Evolutionary conservation across 53 echinoderm and acorn worm species (phyloP).

Genomic region (Holothuria scabra): DNA sequence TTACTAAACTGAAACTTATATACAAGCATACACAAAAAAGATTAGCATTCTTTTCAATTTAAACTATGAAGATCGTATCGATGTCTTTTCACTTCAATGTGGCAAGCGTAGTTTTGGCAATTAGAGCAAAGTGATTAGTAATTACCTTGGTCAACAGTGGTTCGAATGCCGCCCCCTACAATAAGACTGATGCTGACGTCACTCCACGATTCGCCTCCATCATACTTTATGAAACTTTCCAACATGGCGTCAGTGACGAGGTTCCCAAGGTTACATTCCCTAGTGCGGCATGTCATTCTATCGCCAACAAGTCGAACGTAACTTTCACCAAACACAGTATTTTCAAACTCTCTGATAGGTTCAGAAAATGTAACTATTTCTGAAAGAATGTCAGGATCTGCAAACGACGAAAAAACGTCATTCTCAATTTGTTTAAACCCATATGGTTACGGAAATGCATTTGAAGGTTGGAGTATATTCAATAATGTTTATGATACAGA

Average conservation of each 20-base stretch:
- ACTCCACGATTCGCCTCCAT: conserved; percentile 4
- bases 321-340: not conserved
- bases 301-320: conserved; percentile 26
- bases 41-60: too few relatives aligned
- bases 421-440: too few relatives aligned
- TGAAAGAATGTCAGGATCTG: conserved; percentile 5
- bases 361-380: not conserved
- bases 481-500: too few relatives aligned
- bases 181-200: conserved; percentile 36
- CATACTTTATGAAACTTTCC: not conserved
- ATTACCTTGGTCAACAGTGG: conserved; percentile 16
- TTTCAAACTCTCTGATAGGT: not conserved
- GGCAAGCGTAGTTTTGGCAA: too few relatives aligned
- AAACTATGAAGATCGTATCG: too few relatives aligned
- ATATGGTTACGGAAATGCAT: too few relatives aligned
- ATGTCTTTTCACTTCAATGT: too few relatives aligned
- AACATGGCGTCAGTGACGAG: conserved; percentile 34
- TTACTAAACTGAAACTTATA: too few relatives aligned
- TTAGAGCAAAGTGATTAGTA: too few relatives aligned
- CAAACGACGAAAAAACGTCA: not conserved
- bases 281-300: not conserved
- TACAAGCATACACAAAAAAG: too few relatives aligned
- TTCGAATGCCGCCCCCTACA: conserved; percentile 26
- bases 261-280: conserved; percentile 54
- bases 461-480: too few relatives aligned